Conservation (phyloP, 2,888 invertebrate species). For the Imbricaverruca yamaguchii region DNA sequence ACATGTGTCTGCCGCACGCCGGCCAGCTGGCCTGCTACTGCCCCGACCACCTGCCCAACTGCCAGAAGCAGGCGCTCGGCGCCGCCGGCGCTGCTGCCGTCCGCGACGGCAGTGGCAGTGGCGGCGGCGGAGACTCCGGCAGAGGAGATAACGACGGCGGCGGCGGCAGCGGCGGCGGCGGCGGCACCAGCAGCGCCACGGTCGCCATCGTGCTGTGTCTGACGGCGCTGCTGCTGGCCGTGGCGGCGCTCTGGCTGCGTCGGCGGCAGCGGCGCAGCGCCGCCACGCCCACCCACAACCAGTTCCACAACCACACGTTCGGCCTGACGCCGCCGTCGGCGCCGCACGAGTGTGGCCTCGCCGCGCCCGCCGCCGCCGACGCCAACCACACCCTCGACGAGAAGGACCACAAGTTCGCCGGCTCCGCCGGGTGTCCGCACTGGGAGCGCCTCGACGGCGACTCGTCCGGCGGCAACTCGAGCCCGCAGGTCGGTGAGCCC, state of each 20-base stretch:
- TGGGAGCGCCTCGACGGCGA: too few species aligned
- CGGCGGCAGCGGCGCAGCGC: background rate
- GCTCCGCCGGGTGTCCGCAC: too few species aligned
- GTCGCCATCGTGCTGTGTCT: background rate
- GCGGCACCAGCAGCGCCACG: background rate
- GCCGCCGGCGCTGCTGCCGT: background rate
- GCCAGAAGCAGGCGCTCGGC: background rate
- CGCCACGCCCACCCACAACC: background rate
- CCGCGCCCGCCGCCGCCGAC: too few species aligned
- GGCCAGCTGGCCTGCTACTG: too few species aligned
- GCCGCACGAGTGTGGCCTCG: too few species aligned
- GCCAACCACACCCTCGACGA: too few species aligned
- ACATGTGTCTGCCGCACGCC: too few species aligned
- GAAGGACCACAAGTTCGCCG: too few species aligned
- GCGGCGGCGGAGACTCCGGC: background rate
- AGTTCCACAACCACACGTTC: conserved; percentile 5
- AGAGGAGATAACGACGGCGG: background rate
- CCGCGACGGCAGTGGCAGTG: background rate
- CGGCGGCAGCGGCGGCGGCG: background rate
- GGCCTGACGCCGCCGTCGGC: conserved; percentile 1
- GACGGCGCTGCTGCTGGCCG: conserved; percentile 1
- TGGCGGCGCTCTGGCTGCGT: background rate
- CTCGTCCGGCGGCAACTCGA: too few species aligned
- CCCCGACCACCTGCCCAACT: too few species aligned
- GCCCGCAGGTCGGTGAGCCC: too few species aligned